Base-by-base conservation (phyloP, 2,113 vertebrate species). In the Podarcis muralis region DNA sequence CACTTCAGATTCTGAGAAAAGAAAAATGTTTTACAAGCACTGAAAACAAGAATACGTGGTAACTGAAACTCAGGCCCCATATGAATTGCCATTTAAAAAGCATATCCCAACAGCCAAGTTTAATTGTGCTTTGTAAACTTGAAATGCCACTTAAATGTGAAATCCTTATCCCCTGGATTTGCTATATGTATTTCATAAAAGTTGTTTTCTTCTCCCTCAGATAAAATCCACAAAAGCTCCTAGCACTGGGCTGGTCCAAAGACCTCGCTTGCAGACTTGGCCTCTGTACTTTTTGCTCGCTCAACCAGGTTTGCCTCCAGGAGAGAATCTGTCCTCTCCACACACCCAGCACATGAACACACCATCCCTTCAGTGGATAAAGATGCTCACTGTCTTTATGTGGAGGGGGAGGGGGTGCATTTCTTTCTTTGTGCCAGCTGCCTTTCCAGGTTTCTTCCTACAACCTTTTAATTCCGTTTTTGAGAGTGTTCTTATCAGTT, bases 101-200 rank as follows among this genome's bases (percentile, higher is more conserved):
- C 79, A 81, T 57, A 62, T 93, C 91, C 77, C 81, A 75, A 27
- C 85, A 84, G 68, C 88, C 48, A 78, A 82, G 3, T 93, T 84
- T 95, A 95, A 95, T 95, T 96, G 87, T 89, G 92, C 85, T 88
- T 94, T 69, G 72, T 91, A 87, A 68, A 80, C 72, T 88, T 91
- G 92, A 90, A 96, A 96, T 92, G 79, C 16, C 92, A 91, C 1
- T 1, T 81, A 92, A 93, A 96, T 92, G 89, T 94, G 90, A 95
- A 91, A 91, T 84, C 88, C 81, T 1, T 3, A 84, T 83, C 88
- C 85, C 78, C 20, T 83, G 80, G 30, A 88, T 93, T 91, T 87
- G 27, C 18, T 90, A 68, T 71, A 23, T 74, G 23, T 91, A 16
- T 85, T 90, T 92, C 87, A 90, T 86, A 90, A 93, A 92, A 93